Conservation (phyloP, 2,797 vertebrate species). For the Siniperca obscura region DNA sequence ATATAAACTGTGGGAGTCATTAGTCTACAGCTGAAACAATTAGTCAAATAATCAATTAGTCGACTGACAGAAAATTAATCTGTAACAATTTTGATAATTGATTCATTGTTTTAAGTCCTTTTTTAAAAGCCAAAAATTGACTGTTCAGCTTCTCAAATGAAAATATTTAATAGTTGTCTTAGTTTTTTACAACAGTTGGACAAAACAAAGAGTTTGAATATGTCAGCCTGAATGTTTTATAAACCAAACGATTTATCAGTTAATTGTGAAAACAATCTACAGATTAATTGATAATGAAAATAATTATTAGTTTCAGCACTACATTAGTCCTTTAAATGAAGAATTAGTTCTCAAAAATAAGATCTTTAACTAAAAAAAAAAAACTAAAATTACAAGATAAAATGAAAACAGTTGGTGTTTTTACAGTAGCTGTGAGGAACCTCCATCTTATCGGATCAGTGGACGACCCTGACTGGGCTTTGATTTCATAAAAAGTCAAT, state of each 20-base stretch:
- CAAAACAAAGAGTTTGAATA: background rate
- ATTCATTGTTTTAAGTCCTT: rapidly evolving
- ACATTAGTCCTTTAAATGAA: background rate
- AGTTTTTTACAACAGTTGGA: background rate
- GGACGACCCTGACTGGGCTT: background rate
- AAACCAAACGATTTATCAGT: background rate
- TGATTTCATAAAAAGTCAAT: background rate
- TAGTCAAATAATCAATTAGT: background rate
- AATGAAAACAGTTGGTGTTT: background rate
- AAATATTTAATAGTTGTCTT: background rate
- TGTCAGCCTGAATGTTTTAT: background rate
- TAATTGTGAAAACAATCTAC: background rate
- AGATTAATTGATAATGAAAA: background rate
- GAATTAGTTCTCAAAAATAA: background rate
- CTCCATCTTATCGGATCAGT: background rate
- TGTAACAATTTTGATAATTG: background rate
- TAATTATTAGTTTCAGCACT: background rate
- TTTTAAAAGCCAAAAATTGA: background rate
- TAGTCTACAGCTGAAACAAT: background rate
- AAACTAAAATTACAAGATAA: background rate
- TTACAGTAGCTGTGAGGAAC: no score
- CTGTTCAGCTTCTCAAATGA: background rate
- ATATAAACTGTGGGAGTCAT: no score
- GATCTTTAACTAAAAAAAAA: background rate
- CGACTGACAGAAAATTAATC: background rate